Evolutionary conservation across 2,113 vertebrate species (phyloP).

Genomic region (Genyomyrus donnyi): DNA sequence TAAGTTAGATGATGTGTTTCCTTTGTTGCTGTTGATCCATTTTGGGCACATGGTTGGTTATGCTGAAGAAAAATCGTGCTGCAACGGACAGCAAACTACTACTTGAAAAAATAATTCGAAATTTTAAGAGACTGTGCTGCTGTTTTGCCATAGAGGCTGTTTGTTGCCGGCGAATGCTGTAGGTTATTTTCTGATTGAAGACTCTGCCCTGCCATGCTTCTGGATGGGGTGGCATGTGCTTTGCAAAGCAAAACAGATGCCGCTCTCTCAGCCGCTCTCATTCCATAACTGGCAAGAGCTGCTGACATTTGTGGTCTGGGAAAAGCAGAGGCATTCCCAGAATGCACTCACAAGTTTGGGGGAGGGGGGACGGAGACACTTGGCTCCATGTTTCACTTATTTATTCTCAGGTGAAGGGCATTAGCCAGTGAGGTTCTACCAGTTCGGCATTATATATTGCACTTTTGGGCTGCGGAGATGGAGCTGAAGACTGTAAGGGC

Average conservation of each 20-base stretch:
- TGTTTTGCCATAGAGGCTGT: neutral
- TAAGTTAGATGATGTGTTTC: neutral
- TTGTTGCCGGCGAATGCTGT: neutral
- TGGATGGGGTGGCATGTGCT: neutral
- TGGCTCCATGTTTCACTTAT: neutral
- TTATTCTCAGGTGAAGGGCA: constrained; percentile 5
- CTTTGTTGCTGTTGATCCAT: neutral
- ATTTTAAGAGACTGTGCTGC: neutral
- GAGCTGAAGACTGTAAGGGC: neutral
- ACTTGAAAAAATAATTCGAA: neutral
- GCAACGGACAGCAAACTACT: neutral
- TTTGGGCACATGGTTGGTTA: neutral
- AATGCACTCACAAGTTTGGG: neutral
- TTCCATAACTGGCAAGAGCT: neutral
- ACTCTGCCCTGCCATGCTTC: neutral
- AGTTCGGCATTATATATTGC: neutral
- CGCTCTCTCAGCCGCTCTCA: neutral
- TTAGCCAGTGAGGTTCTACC: constrained; percentile 14
- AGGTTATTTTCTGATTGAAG: neutral
- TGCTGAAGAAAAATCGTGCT: neutral
- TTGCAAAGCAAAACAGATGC: constrained; percentile 11
- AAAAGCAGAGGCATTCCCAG: constrained; percentile 8
- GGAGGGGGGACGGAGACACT: neutral
- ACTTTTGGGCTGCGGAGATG: neutral
- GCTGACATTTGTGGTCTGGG: constrained; percentile 18